Conservation (phyloP, 2,888 invertebrate genomes). For the Trachelus stipa region DNA sequence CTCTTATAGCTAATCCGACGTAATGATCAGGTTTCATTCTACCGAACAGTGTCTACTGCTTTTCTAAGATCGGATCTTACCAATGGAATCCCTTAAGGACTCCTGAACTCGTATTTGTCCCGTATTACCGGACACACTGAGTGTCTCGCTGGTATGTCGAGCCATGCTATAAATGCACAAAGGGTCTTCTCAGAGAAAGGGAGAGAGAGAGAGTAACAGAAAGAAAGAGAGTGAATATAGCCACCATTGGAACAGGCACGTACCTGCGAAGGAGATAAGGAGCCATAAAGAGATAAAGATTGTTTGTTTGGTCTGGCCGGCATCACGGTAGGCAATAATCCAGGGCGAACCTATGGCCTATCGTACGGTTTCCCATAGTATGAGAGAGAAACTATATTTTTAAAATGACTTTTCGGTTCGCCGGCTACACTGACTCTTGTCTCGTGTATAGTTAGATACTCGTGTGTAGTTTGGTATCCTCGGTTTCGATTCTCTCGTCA, state of each 20-base stretch:
- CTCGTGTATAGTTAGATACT: background rate
- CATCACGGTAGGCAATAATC: background rate
- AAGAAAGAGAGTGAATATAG: constrained; percentile 29
- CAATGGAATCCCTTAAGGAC: background rate
- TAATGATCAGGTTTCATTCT: background rate
- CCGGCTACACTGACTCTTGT: background rate
- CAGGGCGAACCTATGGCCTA: background rate
- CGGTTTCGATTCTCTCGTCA: background rate
- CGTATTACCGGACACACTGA: background rate
- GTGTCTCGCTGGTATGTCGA: background rate
- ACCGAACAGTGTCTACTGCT: background rate
- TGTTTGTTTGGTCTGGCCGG: constrained; percentile 48
- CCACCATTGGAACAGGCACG: constrained; percentile 9
- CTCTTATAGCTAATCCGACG: background rate
- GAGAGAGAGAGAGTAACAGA: constrained; percentile 29
- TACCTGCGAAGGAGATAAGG: constrained; percentile 40
- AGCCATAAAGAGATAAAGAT: constrained; percentile 47
- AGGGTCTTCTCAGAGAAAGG: constrained; percentile 19
- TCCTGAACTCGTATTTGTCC: background rate
- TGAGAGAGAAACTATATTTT: background rate
- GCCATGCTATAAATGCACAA: background rate
- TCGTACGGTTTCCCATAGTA: background rate
- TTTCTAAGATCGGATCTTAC: background rate
- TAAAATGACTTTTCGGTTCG: background rate
- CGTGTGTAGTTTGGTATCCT: background rate